Evolutionary conservation across 2,888 invertebrate species (phyloP), one percentile per base, ranked within the genome.

Genomic region (Synanthedon myopaeformis): DNA sequence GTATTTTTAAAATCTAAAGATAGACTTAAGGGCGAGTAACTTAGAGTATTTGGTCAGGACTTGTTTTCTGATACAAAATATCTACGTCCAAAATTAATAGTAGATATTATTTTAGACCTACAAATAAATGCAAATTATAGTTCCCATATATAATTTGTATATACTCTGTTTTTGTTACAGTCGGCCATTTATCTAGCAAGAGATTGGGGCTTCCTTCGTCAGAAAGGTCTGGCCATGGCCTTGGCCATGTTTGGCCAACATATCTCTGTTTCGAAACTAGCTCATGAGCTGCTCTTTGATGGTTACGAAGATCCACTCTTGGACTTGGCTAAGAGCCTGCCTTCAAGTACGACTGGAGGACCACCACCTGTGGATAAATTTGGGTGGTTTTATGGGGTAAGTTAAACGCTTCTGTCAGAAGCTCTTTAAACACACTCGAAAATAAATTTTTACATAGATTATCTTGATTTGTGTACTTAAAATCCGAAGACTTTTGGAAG

Each of bases 251-350:
- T 90, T 51, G 77, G 88, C 11, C 89, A 91, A 52, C 76, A 86
- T 10, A 72, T 93, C 14, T 79, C 90, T 3, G 85, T 92, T 1
- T 89, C 90, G 0, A 92, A 90, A 69, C 85, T 90, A 0, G 92
- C 91, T 0, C 89, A 90, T 4, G 90, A 96, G 67, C 77, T 95
- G 14, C 83, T 96, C 0, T 95, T 96, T 67, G 92, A 92, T 2
- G 96, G 96, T 0, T 96, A 95, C 69, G 86, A 89, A 1, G 96
- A 96, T 71, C 79, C 90, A 0, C 74, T 96, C 53, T 88, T 96
- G 55, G 89, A 91, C 45, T 74, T 93, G 57, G 92, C 92, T 0
- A 88, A 88, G 58, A 87, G 84, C 59, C 66, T 92, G 54, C 90
- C 91, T 0, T 72, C 89, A 1, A 86, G 90, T 23, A 82, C 86